Base-by-base conservation (phyloP, 2,113 vertebrate genomes). In the Caretta caretta region DNA sequence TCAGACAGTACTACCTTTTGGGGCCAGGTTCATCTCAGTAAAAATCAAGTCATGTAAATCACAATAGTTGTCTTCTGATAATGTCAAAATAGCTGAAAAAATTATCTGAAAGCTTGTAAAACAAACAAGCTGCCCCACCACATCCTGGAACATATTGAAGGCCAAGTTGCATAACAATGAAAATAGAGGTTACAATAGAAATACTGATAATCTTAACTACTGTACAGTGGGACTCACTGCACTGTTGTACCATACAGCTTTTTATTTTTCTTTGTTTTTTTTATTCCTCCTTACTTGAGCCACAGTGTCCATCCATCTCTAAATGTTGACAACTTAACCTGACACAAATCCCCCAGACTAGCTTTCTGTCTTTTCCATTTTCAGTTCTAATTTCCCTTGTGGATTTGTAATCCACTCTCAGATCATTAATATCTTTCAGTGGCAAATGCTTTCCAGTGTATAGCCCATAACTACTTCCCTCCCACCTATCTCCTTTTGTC, bases 351-450 rank as follows among this genome's bases (percentile, higher is more conserved):
- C 88, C 87, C 50, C 16, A 46, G 65, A 90, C 83, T 90, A 90
- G 88, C 80, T 96, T 93, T 90, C 95, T 91, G 91, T 94, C 96
- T 95, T 96, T 95, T 89, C 94, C 95, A 91, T 92, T 95, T 97
- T 97, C 94, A 91, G 90, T 89, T 93, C 85, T 92, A 84, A 84
- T 84, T 91, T 95, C 96, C 96, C 82, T 5, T 10, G 90, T 90
- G 91, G 94, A 80, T 87, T 84, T 54, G 88, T 76, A 94, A 90
- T 81, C 95, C 85, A 69, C 83, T 93, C 69, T 94, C 92, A 93
- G 97, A 86, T 97, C 97, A 96, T 96, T 97, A 86, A 96, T 91
- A 93, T 91, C 85, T 91, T 95, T 92, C 95, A 87, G 92, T 96
- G 93, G 91, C 97, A 98, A 98, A 97, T 95, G 90, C 79, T 87